Base-by-base conservation (phyloP, 2,888 invertebrate species). In the Synanthedon vespiformis region DNA sequence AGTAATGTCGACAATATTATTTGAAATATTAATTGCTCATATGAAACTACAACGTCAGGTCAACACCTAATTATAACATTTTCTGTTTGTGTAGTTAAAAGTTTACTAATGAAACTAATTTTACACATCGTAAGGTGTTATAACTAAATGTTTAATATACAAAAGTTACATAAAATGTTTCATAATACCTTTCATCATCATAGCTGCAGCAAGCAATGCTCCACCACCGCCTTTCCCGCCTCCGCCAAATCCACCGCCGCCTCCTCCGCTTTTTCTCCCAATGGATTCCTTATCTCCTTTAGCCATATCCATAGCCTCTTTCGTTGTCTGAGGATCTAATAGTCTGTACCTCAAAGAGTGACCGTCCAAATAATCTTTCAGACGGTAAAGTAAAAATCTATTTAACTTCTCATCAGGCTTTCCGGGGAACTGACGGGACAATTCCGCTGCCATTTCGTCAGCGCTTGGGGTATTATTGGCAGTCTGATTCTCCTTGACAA, bases 351-450 rank as follows among this genome's bases (percentile, higher is more conserved):
- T 91, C 59, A 95, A 74, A 0, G 93, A 91, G 65, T 94, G 94
- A 0, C 92, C 92, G 71, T 91, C 92, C 18, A 95, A 77, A 59
- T 94, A 93, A 58, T 90, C 90, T 48, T 92, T 90, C 11, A 95
- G 73, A 16, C 86, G 75, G 58, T 92, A 92, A 53, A 94, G 63
- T 14, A 95, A 84, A 63, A 91, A 94, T 2, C 92, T 90, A 65
- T 95, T 94, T 11, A 95, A 73, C 16, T 94, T 90, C 53, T 92
- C 92, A 56, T 93, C 92, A 0, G 93, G 91, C 68, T 94, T 93
- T 50, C 93, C 92, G 1, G 94, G 94, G 65, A 92, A 94, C 61
- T 92, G 92, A 40, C 93, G 88, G 0, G 94, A 92, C 0, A 94
- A 73, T 64, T 94, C 94, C 56, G 81, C 90, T 56, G 82, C 90